These are phyloP conservation scores for Loripinus fragilis DNA, from an alignment of 2,888 invertebrate species.

Conservation along the genomic window DNA sequence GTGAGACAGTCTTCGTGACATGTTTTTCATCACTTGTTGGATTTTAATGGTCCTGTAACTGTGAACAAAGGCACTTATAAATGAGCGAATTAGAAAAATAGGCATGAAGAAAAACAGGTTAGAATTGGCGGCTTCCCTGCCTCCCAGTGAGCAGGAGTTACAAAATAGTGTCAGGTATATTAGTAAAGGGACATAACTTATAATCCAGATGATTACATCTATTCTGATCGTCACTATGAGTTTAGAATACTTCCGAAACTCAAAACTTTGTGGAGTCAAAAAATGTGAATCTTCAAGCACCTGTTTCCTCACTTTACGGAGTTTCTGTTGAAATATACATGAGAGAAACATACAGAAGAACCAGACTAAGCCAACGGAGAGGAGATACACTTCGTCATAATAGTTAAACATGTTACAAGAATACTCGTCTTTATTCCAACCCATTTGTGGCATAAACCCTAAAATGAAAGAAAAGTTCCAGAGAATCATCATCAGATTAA, in stretches of 20 bases:
- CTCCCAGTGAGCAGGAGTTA: slow-evolving; percentile 42
- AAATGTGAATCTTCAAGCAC: slow-evolving; percentile 45
- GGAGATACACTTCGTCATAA: slow-evolving; percentile 64
- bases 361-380: slow-evolving; percentile 60
- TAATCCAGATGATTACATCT: slow-evolving; percentile 64
- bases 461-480: slow-evolving; percentile 78
- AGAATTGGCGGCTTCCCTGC: slow-evolving; percentile 36
- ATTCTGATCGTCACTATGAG: slow-evolving; percentile 61
- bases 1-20: slow-evolving; percentile 12
- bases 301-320: slow-evolving; percentile 26
- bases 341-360: slow-evolving; percentile 54
- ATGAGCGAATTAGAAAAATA: slow-evolving; percentile 67
- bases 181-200: slow-evolving; percentile 69
- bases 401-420: slow-evolving; percentile 65
- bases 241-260: slow-evolving; percentile 63
- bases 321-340: slow-evolving; percentile 53
- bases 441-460: slow-evolving; percentile 78
- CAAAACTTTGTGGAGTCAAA: slow-evolving; percentile 53
- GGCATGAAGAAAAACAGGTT: slow-evolving; percentile 68
- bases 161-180: slow-evolving; percentile 64
- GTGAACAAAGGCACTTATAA: slow-evolving; percentile 69
- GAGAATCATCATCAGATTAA: slow-evolving; percentile 71
- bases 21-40: slow-evolving; percentile 53
- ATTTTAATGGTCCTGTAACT: slow-evolving; percentile 65
- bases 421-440: slow-evolving; percentile 64